phyloP scores from a whole-genome alignment of 1,140 invertebrate species.

The Drosophila suzukii region DNA sequence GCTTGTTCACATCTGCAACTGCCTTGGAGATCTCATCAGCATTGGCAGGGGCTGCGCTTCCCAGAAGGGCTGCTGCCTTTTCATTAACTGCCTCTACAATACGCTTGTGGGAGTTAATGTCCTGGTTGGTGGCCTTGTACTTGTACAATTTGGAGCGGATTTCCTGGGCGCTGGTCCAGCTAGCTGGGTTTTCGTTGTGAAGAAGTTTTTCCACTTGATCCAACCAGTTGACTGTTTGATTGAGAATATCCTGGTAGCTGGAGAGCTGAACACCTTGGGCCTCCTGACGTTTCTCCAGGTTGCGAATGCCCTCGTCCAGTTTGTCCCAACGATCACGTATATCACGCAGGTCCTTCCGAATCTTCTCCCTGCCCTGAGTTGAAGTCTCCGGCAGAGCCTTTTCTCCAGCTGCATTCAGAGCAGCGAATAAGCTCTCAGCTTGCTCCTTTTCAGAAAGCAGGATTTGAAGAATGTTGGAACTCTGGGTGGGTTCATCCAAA shows the following conservation, averaged over 20 bases:
- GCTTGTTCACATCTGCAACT: constrained; percentile 88
- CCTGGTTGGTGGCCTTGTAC: constrained; percentile 94
- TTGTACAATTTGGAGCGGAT: constrained; percentile 94
- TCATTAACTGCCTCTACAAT: constrained; percentile 95
- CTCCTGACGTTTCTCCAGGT: constrained; percentile 93
- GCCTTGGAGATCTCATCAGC: constrained; percentile 88
- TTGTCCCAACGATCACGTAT: constrained; percentile 94
- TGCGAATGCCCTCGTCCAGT: constrained; percentile 91
- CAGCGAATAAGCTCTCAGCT: constrained; percentile 90
- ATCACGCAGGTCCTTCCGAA: constrained; percentile 92
- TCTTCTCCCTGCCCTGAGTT: constrained; percentile 93
- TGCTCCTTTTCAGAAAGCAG: constrained; percentile 93
- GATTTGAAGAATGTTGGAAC: constrained; percentile 88
- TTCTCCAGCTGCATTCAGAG: constrained; percentile 91
- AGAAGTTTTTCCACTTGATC: constrained; percentile 93
- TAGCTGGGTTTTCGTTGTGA: constrained; percentile 89
- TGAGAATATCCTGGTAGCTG: constrained; percentile 93
- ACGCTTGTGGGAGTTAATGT: constrained; percentile 95
- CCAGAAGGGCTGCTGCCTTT: constrained; percentile 87
- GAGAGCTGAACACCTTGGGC: constrained; percentile 93
- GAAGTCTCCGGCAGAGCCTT: constrained; percentile 96
- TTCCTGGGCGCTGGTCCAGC: constrained; percentile 91
- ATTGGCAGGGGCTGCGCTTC: constrained; percentile 86
- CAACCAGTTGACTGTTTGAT: constrained; percentile 94
- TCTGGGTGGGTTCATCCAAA: constrained; percentile 85